These are phyloP conservation scores for Sylvilagus floridanus DNA, from an alignment of 2,797 vertebrate species.

Conservation along the genomic window DNA sequence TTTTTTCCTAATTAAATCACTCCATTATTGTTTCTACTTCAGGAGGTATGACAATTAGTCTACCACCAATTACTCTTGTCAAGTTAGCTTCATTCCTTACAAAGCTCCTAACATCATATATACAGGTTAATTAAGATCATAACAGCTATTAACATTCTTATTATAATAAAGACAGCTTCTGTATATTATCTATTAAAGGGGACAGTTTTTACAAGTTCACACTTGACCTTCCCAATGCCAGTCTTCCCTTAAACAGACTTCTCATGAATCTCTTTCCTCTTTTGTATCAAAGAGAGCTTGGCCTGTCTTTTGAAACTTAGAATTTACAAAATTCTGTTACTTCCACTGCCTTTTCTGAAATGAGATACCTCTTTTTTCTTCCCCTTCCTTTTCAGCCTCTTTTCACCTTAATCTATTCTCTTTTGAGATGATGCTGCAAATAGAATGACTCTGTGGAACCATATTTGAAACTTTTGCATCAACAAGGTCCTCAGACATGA, in stretches of 20 bases:
- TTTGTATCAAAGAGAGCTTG: neutral
- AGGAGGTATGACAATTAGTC: neutral
- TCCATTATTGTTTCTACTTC: constrained; percentile 19
- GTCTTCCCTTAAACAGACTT: neutral
- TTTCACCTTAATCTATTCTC: neutral
- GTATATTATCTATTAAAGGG: constrained; percentile 8
- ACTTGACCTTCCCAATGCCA: neutral
- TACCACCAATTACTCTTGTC: neutral
- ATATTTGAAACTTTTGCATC: constrained; percentile 51
- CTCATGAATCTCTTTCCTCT: neutral
- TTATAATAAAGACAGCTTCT: constrained; percentile 16
- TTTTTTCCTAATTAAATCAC: constrained; percentile 21
- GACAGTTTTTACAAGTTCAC: neutral
- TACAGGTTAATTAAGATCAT: neutral
- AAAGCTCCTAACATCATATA: neutral
- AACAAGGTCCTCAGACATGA: constrained; percentile 45
- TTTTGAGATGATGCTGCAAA: constrained; percentile 61
- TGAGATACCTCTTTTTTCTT: constrained; percentile 2
- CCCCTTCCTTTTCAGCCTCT: neutral
- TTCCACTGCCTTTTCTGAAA: constrained; percentile 48
- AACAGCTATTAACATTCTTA: neutral
- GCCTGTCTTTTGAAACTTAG: neutral
- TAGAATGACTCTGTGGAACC: neutral
- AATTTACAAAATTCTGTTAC: constrained; percentile 34
- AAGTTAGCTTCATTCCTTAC: neutral